These are phyloP conservation scores for Clavelina lepadiformis DNA, from an alignment of 23 tunicate species.

Conservation along the genomic window DNA sequence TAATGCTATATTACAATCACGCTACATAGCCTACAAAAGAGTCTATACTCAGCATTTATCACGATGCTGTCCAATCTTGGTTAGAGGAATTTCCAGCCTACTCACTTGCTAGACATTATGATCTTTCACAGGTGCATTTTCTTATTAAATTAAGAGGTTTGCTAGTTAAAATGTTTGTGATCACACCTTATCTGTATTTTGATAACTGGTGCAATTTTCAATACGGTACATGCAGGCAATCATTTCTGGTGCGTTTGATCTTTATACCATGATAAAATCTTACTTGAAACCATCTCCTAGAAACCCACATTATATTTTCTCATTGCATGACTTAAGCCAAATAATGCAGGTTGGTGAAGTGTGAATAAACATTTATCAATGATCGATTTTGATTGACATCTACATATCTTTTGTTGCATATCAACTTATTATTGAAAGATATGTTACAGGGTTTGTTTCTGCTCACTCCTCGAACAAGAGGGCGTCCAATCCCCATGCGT, in stretches of 20 bases:
- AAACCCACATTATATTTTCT: constrained; percentile 80
- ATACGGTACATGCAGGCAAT: constrained; percentile 44
- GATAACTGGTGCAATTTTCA: background rate
- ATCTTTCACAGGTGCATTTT: constrained; percentile 62
- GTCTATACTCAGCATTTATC: constrained; percentile 70
- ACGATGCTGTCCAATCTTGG: constrained; percentile 80
- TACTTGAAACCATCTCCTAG: constrained; percentile 62
- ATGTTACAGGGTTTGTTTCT: constrained; percentile 60
- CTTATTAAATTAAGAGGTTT: background rate
- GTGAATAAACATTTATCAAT: background rate
- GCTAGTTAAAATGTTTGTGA: background rate
- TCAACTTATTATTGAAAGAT: background rate
- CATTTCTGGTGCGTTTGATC: constrained; percentile 69
- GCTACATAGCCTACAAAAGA: constrained; percentile 52
- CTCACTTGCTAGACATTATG: constrained; percentile 76
- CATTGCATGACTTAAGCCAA: constrained; percentile 75
- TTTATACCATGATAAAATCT: constrained; percentile 29
- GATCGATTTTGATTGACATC: background rate
- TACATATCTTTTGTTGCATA: background rate
- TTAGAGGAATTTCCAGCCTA: constrained; percentile 87
- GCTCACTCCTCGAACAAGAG: constrained; percentile 55
- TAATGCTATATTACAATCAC: background rate
- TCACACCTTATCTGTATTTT: background rate
- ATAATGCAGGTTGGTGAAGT: constrained; percentile 53
- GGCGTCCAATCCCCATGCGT: constrained; percentile 68